Conservation (phyloP, 2,888 invertebrate genomes). For the Temnothorax ravouxi region DNA sequence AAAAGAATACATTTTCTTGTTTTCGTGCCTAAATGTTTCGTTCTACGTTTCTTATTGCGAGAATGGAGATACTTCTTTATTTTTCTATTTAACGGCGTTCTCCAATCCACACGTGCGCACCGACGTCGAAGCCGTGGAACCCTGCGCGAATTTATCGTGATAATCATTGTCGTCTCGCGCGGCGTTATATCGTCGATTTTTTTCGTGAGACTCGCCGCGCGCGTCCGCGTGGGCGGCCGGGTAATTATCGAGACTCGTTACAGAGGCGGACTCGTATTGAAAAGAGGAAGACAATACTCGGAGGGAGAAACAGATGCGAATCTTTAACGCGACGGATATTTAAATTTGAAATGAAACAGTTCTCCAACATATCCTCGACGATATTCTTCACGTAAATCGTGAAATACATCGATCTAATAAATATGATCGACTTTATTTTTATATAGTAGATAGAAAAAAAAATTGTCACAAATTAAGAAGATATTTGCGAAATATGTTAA, state of each 20-base stretch:
- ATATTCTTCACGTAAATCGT: neutral
- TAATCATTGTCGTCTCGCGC: conserved; percentile 65
- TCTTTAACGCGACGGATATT: conserved; percentile 18
- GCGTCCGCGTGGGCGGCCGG: conserved; percentile 45
- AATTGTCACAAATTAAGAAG: neutral
- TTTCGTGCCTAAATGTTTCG: neutral
- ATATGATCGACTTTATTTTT: neutral
- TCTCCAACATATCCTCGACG: neutral
- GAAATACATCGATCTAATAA: neutral
- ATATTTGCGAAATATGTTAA: neutral
- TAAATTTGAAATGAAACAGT: conserved; percentile 10
- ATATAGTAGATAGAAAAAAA: neutral
- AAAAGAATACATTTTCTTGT: neutral
- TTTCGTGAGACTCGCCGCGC: neutral
- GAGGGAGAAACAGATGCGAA: conserved; percentile 19
- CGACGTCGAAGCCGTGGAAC: conserved; percentile 25
- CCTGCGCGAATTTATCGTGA: conserved; percentile 57
- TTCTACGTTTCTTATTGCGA: neutral
- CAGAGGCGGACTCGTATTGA: conserved; percentile 40
- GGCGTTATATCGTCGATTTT: conserved; percentile 39
- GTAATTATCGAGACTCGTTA: conserved; percentile 60
- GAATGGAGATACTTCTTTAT: neutral
- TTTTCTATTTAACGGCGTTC: conserved; percentile 4
- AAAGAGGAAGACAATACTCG: conserved; percentile 48
- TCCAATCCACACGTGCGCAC: conserved; percentile 36